Base-by-base conservation (phyloP, 2,797 vertebrate species). In the Centropyge bicolor region DNA sequence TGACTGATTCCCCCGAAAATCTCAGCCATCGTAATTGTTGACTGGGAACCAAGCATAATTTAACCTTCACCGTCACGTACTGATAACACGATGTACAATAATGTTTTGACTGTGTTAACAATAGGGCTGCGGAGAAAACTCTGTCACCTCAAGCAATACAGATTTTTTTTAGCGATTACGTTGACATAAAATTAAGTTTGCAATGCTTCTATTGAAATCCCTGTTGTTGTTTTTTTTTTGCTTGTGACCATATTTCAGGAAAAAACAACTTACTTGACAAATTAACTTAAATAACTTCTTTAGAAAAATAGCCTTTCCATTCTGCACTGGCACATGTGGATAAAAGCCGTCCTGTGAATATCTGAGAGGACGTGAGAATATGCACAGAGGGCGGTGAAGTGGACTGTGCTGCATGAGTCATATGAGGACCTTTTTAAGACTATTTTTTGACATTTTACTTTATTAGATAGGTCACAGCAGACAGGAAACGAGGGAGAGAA, bases 21-120 rank as follows among this genome's bases (percentile, higher is more conserved):
- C 56, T 70, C 51, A 59, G 57, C 54, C 52, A 43, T 56, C 27
- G 74, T 63, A 69, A 75, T 45, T 0, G 24, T 2, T 45, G 24
- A 67, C 35, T 66, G 20, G 60, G 55, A 70, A 46, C 10, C 11
- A 49, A 41, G 31, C 11, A 77, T 60, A 14, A 51, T 72, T 68
- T 35, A 56, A 64, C 20, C 20, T 67, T 65, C 35, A 45, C 43
- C 36, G 55, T 55, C 40, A 24, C 55, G 35, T 8, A 40, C 20
- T 41, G 56, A 74, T 7, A 49, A 31, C 13, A 41, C 14, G 11
- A 10, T 51, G 35, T 20, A 12, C 10, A 45, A 1, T 3, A 9
- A n/a, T 49, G 49, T 20, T 71, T 46, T 54, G 17, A 6, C n/a
- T 38, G 24, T 43, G 35, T 62, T 49, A 48, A 43, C 40, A 41